Evolutionary conservation across 2,888 invertebrate genomes (phyloP), one percentile per base, ranked within the genome.

Genomic region (Stegophylla sp.): DNA sequence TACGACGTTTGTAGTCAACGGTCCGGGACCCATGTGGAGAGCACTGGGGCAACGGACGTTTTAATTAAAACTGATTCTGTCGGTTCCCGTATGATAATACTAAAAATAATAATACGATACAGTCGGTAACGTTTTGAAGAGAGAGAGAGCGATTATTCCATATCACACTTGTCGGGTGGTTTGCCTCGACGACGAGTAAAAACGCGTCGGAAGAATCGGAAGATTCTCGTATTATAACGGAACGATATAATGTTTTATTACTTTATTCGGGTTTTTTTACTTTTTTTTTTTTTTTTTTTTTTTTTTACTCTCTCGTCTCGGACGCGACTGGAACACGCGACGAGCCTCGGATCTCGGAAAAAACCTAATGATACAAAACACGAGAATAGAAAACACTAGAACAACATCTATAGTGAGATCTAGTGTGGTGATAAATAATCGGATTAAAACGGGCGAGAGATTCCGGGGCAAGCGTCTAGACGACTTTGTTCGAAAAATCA

Each of bases 61-160:
- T n/a, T n/a, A n/a, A n/a, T n/a, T n/a, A n/a, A n/a, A n/a, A n/a
- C n/a, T n/a, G n/a, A n/a, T n/a, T n/a, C n/a, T n/a, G n/a, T n/a
- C n/a, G n/a, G n/a, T n/a, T n/a, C n/a, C n/a, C n/a, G n/a, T n/a
- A n/a, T n/a, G n/a, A n/a, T n/a, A 45, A 0, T 28, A 20, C 53
- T 23, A 41, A 20, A 34, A 53, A 28, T 12, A 34, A 34, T 34
- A 34, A 34, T 34, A 7, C 13, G 10, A 1, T 28, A 12, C 23
- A 56, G 51, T 10, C 26, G 12, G 48, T 45, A 61, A n/a, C 20
- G 45, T 74, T 26, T 51, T 5, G 26, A 28, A 61, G 48, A 28
- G 61, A 74, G 45, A 61, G 48, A 28, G 61, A 74, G 73, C 45
- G 45, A 34, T 45, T 45, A n/a, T 23, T 23, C 15, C 20, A n/a